These are phyloP conservation scores for Trichonephila clavipes DNA, from an alignment of 1,140 invertebrate species.

Conservation along the genomic window DNA sequence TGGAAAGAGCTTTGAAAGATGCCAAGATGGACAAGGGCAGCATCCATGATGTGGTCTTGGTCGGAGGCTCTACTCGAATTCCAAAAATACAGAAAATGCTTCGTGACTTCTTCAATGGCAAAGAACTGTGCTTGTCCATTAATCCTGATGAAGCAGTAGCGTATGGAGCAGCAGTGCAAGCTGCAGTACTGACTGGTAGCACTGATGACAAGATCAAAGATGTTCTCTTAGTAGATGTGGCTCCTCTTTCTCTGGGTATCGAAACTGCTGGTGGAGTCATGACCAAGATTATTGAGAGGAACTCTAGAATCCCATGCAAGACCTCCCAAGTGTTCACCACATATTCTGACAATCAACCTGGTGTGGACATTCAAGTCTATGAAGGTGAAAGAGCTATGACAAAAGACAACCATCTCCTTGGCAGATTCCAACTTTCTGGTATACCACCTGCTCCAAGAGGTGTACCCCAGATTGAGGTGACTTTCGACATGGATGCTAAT, in stretches of 20 bases:
- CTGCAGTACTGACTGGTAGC: slow-evolving; percentile 81
- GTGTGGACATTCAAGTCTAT: slow-evolving; percentile 90
- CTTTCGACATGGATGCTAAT: slow-evolving; percentile 78
- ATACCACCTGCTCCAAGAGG: no score
- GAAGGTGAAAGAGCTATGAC: slow-evolving; percentile 85
- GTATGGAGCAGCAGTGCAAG: slow-evolving; percentile 84
- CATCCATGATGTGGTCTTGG: no score
- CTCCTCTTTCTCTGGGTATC: no score
- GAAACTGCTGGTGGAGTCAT: no score
- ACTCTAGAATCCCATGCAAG: no score
- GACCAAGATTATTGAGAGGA: no score
- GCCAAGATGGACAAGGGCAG: no score
- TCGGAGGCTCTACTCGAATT: no score
- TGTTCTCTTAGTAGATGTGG: slow-evolving; percentile 65
- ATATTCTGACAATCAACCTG: slow-evolving; percentile 97
- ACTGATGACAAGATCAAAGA: slow-evolving; percentile 79
- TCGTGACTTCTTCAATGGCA: slow-evolving; percentile 81
- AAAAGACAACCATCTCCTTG: neutral
- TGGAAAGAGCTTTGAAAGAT: no score
- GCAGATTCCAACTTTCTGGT: no score
- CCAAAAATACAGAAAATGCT: slow-evolving; percentile 80
- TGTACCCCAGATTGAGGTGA: no score
- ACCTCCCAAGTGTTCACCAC: slow-evolving; percentile 92
- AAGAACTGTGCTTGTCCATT: slow-evolving; percentile 82
- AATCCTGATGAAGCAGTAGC: slow-evolving; percentile 84